These are phyloP conservation scores for Cottoperca gobio DNA, from an alignment of 2,797 vertebrate genomes.

Conservation along the genomic window DNA sequence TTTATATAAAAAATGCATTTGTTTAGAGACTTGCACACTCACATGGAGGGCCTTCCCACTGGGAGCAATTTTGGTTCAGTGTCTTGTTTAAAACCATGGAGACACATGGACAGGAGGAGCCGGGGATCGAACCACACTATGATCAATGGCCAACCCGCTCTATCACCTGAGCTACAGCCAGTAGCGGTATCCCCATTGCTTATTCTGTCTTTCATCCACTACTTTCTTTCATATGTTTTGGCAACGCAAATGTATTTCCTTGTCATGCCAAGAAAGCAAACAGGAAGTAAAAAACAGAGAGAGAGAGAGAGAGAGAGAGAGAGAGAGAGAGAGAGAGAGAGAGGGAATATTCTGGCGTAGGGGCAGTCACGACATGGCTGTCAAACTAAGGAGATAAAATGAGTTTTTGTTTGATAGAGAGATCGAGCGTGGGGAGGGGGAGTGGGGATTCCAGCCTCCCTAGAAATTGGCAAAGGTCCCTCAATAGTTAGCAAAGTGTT, in stretches of 20 bases:
- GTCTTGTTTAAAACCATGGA: neutral
- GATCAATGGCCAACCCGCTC: conserved; percentile 15
- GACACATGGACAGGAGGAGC: conserved; percentile 8
- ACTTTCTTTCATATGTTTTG: conserved; percentile 6
- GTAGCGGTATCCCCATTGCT: conserved; percentile 31
- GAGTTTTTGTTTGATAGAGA: conserved; percentile 23
- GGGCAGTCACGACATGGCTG: conserved; percentile 54
- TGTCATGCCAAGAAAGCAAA: conserved; percentile 38
- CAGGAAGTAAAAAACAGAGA: neutral
- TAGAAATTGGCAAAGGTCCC: neutral
- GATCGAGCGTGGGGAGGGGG: conserved; percentile 27
- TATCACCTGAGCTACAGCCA: conserved; percentile 12
- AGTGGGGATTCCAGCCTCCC: conserved; percentile 11
- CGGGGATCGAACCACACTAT: conserved; percentile 1
- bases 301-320: neutral
- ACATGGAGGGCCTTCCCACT: neutral
- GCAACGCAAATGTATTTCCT: conserved; percentile 29
- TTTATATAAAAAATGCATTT: neutral
- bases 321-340: conserved; percentile 4
- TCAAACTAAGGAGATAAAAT: conserved; percentile 42
- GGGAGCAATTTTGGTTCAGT: neutral
- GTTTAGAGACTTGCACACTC: neutral
- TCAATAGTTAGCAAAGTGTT: no score
- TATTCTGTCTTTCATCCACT: conserved; percentile 16
- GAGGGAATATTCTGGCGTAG: conserved; percentile 19